Base-by-base conservation (phyloP, 2,888 invertebrate genomes). In the Scaptomyza polygonia region DNA sequence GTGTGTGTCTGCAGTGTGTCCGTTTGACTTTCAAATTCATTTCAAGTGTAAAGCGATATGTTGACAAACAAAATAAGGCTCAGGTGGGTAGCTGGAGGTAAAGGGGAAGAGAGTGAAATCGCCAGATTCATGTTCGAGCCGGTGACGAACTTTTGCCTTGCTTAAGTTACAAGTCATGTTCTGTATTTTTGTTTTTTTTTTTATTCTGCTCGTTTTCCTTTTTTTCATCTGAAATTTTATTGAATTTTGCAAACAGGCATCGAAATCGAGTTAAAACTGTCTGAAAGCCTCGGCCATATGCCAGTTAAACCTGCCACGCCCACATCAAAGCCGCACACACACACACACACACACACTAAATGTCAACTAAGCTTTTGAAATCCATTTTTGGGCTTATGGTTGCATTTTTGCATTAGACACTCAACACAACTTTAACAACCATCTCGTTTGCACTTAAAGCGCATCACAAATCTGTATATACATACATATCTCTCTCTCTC, bases 41-140 rank as follows among this genome's bases (percentile, higher is more conserved):
- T 84, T 84, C 78, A 86, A 82, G 82, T 85, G 87, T 85, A 85
- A 85, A 85, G 82, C 83, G 84, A 86, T 84, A 86, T 81, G 85
- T 69, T 77, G 36, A 36, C 48, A 45, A 42, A 30, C 43, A 29
- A 48, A 36, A 14, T 36, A 48, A 43, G 43, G 5, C 30, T 57
- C 36, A 29, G 39, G 8, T 9, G 30, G 45, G 29, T 34, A 16
- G 21, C 14, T 5, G 47, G 45, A 12, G 12, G n/a, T n/a, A 3
- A n/a, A 2, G 51, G 7, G 25, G 30, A 6, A 29, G 12, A 14
- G 36, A 6, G 40, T 11, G 14, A 40, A 18, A 44, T 16, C 42
- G 30, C 52, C 49, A 49, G 61, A 59, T 69, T 67, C 77, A 67
- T 77, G 83, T 85, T 67, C 34, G 79, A 48, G 67, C 55, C 66